Evolutionary conservation across 2,113 vertebrate genomes (phyloP).

Genomic region (Oplegnathus fasciatus): DNA sequence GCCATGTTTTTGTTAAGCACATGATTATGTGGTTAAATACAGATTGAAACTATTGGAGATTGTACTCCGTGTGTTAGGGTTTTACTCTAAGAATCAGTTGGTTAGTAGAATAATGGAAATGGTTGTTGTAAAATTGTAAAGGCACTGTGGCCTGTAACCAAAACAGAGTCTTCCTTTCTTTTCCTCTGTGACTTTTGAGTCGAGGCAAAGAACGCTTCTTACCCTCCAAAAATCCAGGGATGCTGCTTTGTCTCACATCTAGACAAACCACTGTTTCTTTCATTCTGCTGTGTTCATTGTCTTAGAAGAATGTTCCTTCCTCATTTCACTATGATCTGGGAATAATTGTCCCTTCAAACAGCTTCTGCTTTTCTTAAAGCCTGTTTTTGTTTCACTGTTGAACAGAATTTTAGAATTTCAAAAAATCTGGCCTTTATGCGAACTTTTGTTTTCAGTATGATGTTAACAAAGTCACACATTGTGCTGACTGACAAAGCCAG

Average conservation of each 20-base stretch:
- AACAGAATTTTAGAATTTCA: background rate
- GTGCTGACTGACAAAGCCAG: slow-evolving; percentile 6
- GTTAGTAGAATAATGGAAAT: background rate
- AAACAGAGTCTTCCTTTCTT: background rate
- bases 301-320: background rate
- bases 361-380: background rate
- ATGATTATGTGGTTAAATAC: background rate
- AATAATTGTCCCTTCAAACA: background rate
- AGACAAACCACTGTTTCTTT: background rate
- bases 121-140: background rate
- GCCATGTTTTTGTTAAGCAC: background rate
- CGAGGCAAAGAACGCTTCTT: background rate
- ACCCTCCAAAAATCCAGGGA: background rate
- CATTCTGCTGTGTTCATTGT: background rate
- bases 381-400: background rate
- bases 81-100: background rate
- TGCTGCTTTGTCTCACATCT: too few relatives aligned
- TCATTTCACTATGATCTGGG: background rate
- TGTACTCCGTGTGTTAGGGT: background rate
- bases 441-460: background rate
- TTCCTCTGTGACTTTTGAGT: background rate
- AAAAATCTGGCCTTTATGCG: slow-evolving; percentile 42
- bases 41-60: too few relatives aligned
- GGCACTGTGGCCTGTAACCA: too few relatives aligned
- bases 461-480: background rate